These are phyloP conservation scores for Coregonus sp. DNA, from an alignment of 2,797 vertebrate genomes.

Conservation along the genomic window DNA sequence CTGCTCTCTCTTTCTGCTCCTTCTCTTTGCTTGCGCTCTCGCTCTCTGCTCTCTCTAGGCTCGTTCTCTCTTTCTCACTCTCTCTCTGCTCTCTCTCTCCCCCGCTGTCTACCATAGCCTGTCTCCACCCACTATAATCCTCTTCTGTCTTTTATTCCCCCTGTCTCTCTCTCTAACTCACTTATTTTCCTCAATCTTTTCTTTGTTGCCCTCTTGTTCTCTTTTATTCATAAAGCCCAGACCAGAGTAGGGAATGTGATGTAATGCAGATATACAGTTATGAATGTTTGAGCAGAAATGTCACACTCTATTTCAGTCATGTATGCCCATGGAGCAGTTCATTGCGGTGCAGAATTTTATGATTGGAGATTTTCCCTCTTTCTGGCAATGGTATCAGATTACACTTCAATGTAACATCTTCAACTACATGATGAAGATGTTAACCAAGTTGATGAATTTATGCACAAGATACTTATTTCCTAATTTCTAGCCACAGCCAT, in stretches of 20 bases:
- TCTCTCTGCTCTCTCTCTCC: neutral
- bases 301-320: conserved; percentile 71
- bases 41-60: neutral
- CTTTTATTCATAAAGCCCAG: conserved; percentile 36
- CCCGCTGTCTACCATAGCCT: neutral
- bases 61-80: neutral
- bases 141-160: neutral
- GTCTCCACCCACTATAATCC: neutral
- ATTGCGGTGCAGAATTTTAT: conserved; percentile 18
- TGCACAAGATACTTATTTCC: no score
- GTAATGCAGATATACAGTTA: conserved; percentile 61
- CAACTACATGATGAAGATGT: no score
- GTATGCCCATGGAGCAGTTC: conserved; percentile 21
- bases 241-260: conserved; percentile 45
- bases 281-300: conserved; percentile 68
- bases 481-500: neutral
- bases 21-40: neutral
- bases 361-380: conserved; percentile 13
- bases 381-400: no score
- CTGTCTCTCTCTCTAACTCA: conserved; percentile 6
- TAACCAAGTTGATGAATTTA: no score
- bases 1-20: conserved; percentile 3
- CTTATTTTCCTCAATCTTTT: neutral
- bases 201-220: conserved; percentile 29
- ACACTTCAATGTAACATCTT: no score